Evolutionary conservation across 2,113 vertebrate species (phyloP).

Genomic region (Synodontis membranacea): DNA sequence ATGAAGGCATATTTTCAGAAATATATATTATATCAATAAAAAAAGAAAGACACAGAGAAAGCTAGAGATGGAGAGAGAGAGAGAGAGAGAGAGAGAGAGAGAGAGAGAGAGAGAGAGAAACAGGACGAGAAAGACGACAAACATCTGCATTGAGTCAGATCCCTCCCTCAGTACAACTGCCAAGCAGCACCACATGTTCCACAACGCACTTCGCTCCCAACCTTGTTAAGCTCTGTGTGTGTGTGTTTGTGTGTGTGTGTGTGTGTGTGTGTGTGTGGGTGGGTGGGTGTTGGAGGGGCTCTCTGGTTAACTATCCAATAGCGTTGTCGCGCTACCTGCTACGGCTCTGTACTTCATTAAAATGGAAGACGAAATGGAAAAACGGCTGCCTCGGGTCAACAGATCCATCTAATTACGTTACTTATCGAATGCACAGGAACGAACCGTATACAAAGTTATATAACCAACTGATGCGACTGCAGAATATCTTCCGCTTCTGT

Average conservation of each 20-base stretch:
- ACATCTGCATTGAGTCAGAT: conserved; percentile 62
- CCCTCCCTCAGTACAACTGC: conserved; percentile 43
- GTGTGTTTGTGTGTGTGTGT: conserved; percentile 14
- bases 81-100: neutral
- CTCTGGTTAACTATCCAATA: neutral
- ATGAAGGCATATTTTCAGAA: neutral
- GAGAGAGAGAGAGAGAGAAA: neutral
- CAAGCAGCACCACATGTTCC: conserved; percentile 19
- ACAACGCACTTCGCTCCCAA: conserved; percentile 12
- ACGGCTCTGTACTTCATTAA: neutral
- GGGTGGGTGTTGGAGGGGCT: neutral
- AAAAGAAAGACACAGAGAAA: neutral
- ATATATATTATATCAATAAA: neutral
- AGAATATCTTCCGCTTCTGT: neutral
- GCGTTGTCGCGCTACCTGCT: neutral
- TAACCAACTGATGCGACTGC: neutral
- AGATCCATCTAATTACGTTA: neutral
- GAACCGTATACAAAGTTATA: neutral
- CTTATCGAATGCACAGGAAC: neutral
- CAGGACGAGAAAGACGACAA: conserved; percentile 23
- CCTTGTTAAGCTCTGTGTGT: neutral
- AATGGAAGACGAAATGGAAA: neutral
- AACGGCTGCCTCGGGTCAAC: neutral
- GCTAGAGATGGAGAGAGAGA: neutral
- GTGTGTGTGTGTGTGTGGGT: conserved; percentile 17